Evolutionary conservation across 2,888 invertebrate genomes (phyloP).

Genomic region (Aphidius colemani): DNA sequence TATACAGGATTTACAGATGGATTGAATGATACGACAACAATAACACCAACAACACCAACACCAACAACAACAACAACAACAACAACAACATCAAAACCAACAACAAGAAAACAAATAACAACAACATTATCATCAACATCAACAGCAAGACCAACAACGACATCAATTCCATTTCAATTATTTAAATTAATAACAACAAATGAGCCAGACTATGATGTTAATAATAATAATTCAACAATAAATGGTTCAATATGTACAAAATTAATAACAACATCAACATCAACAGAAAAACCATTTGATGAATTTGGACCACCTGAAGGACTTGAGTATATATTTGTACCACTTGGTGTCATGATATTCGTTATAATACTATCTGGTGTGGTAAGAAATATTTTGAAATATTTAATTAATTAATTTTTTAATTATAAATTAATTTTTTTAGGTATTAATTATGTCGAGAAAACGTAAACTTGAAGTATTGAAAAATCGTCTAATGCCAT

Average conservation of each 20-base stretch:
- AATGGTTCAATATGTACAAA: constrained; percentile 31
- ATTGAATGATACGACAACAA: constrained; percentile 6
- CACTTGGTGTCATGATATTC: constrained; percentile 56
- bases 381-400: no score
- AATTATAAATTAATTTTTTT: no score
- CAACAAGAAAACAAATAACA: no score
- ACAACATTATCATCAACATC: not conserved
- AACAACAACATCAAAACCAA: not conserved
- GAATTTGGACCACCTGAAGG: constrained; percentile 57
- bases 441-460: constrained; percentile 64
- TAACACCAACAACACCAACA: constrained; percentile 1
- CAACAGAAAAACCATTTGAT: constrained; percentile 50
- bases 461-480: constrained; percentile 65
- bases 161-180: constrained; percentile 30
- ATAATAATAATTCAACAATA: constrained; percentile 20
- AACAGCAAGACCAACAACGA: constrained; percentile 18
- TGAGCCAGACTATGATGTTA: constrained; percentile 11
- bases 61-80: constrained; percentile 8
- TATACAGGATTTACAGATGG: constrained; percentile 1
- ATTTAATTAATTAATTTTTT: no score
- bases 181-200: constrained; percentile 37
- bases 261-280: constrained; percentile 33
- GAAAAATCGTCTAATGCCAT: constrained; percentile 68
- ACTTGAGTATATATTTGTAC: constrained; percentile 57
- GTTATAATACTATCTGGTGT: constrained; percentile 56